Evolutionary conservation across 1,140 invertebrate species (phyloP), one percentile per base, ranked within the genome.

Genomic region (Caerostris extrusa): DNA sequence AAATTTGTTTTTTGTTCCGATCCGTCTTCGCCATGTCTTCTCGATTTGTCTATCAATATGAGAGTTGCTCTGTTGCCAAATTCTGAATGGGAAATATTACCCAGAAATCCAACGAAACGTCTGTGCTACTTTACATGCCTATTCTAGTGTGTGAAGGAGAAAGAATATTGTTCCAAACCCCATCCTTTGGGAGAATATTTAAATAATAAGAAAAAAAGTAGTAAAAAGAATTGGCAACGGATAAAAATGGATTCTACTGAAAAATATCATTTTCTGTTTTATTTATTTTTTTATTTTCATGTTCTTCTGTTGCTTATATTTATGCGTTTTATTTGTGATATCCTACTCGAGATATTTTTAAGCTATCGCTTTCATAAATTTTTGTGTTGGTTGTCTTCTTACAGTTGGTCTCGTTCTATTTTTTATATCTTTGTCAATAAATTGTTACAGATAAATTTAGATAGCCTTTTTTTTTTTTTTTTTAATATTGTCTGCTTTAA

Each of bases 71-170:
- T 56, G 88, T 57, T 90, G 90, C 55, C 69, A 82, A 91, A 82
- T 19, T 82, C 71, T 82, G 77, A 57, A 82, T 91, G 55, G 58
- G 53, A 91, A 91, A 91, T 91, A 91, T 91, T 82, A 71, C 90
- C 5, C 57, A 10, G 61, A 90, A 90, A 77, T 90, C 56, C 67
- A n/a, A 5, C 60, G 17, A 67, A 67, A 64, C 8, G 61, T 57
- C 53, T 60, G 12, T 56, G 19, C 88, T 90, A 90, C 88, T 90
- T 90, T 90, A 90, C 88, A 90, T 90, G 88, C 60, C 71, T 90
- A 90, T 90, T 77, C 67, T 90, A 71, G 64, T 69, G 19, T 87
- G 64, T 7, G 34, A 87, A 14, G 7, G 17, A 5, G 8, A 58
- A 67, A 34, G 82, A 57, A 17, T 53, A 19, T 67, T 60, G 34